Conservation (phyloP, 2,888 invertebrate species). For the Lepidocyrtinus sp. region DNA sequence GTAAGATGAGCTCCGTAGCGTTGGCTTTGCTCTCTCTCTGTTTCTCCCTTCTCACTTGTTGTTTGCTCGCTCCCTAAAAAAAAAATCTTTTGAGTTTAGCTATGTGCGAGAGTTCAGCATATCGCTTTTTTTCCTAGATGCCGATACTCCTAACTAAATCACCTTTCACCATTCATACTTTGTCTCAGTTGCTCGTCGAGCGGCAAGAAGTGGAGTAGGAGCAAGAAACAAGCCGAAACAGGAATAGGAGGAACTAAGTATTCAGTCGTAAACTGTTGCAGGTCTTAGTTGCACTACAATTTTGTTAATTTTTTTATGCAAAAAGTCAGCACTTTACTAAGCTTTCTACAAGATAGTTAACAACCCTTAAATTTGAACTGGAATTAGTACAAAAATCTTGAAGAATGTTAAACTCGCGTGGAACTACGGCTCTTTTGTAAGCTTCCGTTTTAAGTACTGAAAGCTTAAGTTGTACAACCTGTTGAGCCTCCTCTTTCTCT, state of each 20-base stretch:
- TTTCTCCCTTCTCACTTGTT: not conserved
- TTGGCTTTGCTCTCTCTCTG: not conserved
- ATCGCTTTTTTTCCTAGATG: not conserved
- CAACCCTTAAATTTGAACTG: too few species aligned
- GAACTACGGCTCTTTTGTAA: not conserved
- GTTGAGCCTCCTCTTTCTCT: slow-evolving; percentile 50
- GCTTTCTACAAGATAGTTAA: too few species aligned
- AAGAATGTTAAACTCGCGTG: too few species aligned
- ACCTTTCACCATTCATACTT: slow-evolving; percentile 50
- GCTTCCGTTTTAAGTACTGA: not conserved
- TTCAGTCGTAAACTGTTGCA: too few species aligned
- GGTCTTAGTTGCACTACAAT: too few species aligned
- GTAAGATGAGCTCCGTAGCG: not conserved
- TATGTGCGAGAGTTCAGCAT: not conserved
- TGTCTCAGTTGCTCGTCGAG: slow-evolving; percentile 37
- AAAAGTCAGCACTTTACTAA: too few species aligned
- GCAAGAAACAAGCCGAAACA: not conserved
- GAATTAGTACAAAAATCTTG: too few species aligned
- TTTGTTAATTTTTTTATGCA: too few species aligned
- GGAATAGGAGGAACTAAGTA: not conserved
- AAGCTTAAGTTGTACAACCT: slow-evolving; percentile 38
- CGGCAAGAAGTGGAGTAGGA: slow-evolving; percentile 35
- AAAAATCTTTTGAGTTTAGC: not conserved
- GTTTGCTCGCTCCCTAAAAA: not conserved
- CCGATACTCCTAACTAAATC: slow-evolving; percentile 31